Evolutionary conservation across 1,140 invertebrate genomes (phyloP), one percentile per base, ranked within the genome.

Genomic region (Drosophila nannoptera): DNA sequence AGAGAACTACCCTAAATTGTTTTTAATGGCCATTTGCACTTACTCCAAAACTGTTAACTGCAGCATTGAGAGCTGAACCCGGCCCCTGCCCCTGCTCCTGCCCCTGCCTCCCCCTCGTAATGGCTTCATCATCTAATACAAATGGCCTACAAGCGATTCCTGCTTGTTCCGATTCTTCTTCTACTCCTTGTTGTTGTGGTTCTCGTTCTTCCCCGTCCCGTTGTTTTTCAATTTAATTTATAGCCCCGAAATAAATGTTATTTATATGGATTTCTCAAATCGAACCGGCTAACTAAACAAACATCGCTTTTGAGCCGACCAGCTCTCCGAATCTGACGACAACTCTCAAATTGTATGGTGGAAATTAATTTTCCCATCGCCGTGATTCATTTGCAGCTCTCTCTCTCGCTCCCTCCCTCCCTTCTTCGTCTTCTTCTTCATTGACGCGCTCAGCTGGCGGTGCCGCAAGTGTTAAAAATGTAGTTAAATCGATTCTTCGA

Each of bases 21-120:
- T 84, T 86, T 86, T 84, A 84, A 84, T 84, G 81, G 81, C 80
- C 73, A 86, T 86, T 84, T 84, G 80, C 80, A 84, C 80, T 84
- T 84, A 84, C 60, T 69, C 45, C 40, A 40, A 4, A 12, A n/a
- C 61, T 66, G 56, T 58, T 74, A 62, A 71, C 71, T 70, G 69
- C 69, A 45, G 66, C 58, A 73, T 3, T 22, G 22, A 22, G 22
- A 67, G 55, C 48, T 66, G 42, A 63, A 42, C 52, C 48, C 29
- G 22, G 45, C 58, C 45, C 45, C 42, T 49, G 14, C 36, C 53
- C 16, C 8, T 4, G 31, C 32, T n/a, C 16, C 32, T 7, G n/a
- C n/a, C 0, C 8, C 7, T 46, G 56, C 12, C 50, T 16, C 40
- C 9, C 58, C 43, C 29, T 12, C 40, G 1, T 84, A 84, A 84